Evolutionary conservation across 2,797 vertebrate genomes (phyloP).

Genomic region (Centroberyx gerrardi): DNA sequence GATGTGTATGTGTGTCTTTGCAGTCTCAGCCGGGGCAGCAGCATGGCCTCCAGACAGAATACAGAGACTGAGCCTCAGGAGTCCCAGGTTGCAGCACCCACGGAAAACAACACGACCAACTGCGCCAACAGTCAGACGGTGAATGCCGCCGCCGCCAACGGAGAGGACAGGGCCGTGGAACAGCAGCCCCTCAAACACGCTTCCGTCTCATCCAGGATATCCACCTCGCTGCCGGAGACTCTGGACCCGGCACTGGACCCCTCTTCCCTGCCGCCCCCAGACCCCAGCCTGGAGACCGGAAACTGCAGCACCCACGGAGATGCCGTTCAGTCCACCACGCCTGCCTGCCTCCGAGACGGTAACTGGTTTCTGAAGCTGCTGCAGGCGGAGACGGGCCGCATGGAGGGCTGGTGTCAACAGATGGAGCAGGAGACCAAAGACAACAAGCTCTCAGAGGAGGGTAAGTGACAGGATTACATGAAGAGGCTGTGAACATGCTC

Average conservation of each 20-base stretch:
- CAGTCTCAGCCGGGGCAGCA: constrained; percentile 93
- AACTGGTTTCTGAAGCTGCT: constrained; percentile 99
- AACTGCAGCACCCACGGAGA: constrained; percentile 89
- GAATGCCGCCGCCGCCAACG: constrained; percentile 76
- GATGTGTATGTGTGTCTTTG: constrained; percentile 62
- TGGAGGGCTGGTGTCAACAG: constrained; percentile 99
- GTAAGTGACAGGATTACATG: constrained; percentile 80
- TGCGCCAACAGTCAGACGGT: constrained; percentile 82
- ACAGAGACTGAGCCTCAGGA: constrained; percentile 94
- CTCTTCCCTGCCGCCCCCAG: constrained; percentile 96
- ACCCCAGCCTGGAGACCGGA: constrained; percentile 94
- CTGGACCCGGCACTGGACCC: constrained; percentile 96
- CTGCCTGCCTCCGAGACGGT: constrained; percentile 92
- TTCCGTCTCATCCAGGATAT: constrained; percentile 84
- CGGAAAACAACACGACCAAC: constrained; percentile 83
- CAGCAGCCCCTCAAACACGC: constrained; percentile 82
- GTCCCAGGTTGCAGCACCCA: constrained; percentile 86
- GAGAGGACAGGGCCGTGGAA: constrained; percentile 80
- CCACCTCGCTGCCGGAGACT: constrained; percentile 90
- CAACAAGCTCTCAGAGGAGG: constrained; percentile 97
- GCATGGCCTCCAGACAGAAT: constrained; percentile 97
- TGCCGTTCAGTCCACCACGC: constrained; percentile 72
- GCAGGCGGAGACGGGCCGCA: constrained; percentile 95
- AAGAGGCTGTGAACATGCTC: neutral
- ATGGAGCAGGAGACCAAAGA: constrained; percentile 99